These are phyloP conservation scores for Hemiscyllium ocellatum DNA, from an alignment of 2,113 vertebrate genomes.

Conservation along the genomic window DNA sequence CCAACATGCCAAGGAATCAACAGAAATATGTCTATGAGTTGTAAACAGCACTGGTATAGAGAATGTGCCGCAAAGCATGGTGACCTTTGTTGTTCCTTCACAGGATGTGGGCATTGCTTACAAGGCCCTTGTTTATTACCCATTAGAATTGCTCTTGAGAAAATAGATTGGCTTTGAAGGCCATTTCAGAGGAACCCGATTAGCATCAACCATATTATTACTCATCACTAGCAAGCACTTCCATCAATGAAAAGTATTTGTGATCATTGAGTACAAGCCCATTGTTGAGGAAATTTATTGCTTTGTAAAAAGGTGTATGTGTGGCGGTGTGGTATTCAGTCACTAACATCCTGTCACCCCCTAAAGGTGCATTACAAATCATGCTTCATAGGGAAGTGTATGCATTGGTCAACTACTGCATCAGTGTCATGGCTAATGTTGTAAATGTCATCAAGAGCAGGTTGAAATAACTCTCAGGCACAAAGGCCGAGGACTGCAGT, in stretches of 20 bases:
- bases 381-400: neutral
- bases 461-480: neutral
- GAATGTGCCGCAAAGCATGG: neutral
- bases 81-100: neutral
- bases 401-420: neutral
- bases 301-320: neutral
- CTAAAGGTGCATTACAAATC: neutral
- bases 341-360: neutral
- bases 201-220: no score
- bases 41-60: neutral
- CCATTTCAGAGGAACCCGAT: no score
- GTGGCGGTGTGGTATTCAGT: neutral
- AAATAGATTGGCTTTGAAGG: no score
- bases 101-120: neutral
- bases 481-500: neutral
- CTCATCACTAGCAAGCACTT: neutral
- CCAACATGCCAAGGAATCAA: neutral
- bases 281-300: neutral
- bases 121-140: neutral
- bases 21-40: neutral
- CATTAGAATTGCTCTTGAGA: neutral
- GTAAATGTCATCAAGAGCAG: neutral
- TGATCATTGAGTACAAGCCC: neutral
- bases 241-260: neutral
- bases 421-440: neutral